phyloP scores from a whole-genome alignment of 53 echinoderm and acorn worm genomes.

The Holothuria scabra region DNA sequence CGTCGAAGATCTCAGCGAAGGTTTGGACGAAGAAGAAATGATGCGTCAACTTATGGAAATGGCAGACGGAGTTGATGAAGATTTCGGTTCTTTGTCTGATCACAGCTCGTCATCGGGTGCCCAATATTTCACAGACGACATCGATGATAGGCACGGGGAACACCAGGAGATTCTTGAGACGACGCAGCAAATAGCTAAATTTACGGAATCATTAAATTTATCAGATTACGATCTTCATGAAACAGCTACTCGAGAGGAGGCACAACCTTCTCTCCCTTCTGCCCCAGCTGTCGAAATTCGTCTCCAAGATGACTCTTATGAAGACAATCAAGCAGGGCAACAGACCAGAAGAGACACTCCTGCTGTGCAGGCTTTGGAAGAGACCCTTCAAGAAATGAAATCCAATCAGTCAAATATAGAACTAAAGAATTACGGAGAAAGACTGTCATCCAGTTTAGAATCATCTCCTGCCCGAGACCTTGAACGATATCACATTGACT shows the following conservation, averaged over 20 bases:
- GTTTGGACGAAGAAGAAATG: conserved; percentile 90
- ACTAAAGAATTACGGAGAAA: neutral
- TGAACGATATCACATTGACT: neutral
- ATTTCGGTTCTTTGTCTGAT: conserved; percentile 27
- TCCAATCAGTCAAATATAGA: neutral
- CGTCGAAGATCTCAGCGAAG: conserved; percentile 48
- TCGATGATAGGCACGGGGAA: neutral
- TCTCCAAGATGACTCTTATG: neutral
- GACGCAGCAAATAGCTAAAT: conserved; percentile 39
- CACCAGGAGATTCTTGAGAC: conserved; percentile 43
- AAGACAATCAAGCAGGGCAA: neutral
- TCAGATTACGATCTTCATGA: conserved; percentile 39
- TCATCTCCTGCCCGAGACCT: conserved; percentile 15
- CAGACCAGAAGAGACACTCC: conserved; percentile 17
- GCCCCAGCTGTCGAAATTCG: neutral
- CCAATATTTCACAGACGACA: conserved; percentile 14
- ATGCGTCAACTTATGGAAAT: conserved; percentile 89
- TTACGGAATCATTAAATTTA: conserved; percentile 39
- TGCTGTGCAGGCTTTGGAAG: conserved; percentile 27
- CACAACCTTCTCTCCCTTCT: neutral
- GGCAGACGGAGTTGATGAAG: conserved; percentile 61
- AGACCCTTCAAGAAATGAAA: conserved; percentile 9
- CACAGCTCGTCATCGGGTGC: conserved; percentile 27
- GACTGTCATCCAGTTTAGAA: conserved; percentile 28
- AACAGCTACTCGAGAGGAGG: conserved; percentile 20